A percentile compares a stretch with the other conserved stretches of the same genome.
Conservation (phyloP, 2,797 vertebrate species). For the Sciurus vulgaris region DNA sequence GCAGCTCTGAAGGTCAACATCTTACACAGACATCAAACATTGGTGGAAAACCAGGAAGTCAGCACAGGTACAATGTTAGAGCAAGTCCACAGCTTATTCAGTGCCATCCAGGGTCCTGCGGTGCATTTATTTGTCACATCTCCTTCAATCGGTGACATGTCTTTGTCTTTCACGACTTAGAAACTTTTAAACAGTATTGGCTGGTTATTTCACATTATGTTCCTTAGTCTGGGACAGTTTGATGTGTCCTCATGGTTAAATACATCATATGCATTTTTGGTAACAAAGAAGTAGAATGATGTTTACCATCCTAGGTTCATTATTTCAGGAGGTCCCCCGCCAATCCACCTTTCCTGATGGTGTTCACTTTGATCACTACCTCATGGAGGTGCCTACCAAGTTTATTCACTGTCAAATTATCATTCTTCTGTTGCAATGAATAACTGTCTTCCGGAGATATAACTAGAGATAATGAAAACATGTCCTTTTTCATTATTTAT, state of each 20-base stretch:
- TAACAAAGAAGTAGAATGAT: rapidly evolving
- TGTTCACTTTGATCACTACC: neutral
- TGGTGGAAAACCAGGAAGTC: neutral
- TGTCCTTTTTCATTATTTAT: neutral
- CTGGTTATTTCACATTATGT: no score
- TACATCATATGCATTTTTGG: neutral
- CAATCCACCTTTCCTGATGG: neutral
- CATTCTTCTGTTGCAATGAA: neutral
- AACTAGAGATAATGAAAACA: neutral
- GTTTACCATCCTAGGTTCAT: rapidly evolving
- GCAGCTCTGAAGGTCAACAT: neutral
- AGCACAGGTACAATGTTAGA: neutral
- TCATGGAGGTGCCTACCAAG: neutral
- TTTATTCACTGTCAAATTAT: neutral
- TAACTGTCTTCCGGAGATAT: no score
- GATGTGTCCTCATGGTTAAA: neutral
- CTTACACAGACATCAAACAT: rapidly evolving
- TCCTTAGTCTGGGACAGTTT: neutral
- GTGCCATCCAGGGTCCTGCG: neutral
- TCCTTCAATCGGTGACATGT: neutral
- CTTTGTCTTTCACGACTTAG: neutral
- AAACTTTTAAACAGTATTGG: neutral
- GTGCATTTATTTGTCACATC: rapidly evolving
- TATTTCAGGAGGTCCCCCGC: rapidly evolving
- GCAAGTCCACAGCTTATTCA: rapidly evolving